Conservation (phyloP, 1,140 invertebrate genomes). For the Drosophila ironensis region DNA sequence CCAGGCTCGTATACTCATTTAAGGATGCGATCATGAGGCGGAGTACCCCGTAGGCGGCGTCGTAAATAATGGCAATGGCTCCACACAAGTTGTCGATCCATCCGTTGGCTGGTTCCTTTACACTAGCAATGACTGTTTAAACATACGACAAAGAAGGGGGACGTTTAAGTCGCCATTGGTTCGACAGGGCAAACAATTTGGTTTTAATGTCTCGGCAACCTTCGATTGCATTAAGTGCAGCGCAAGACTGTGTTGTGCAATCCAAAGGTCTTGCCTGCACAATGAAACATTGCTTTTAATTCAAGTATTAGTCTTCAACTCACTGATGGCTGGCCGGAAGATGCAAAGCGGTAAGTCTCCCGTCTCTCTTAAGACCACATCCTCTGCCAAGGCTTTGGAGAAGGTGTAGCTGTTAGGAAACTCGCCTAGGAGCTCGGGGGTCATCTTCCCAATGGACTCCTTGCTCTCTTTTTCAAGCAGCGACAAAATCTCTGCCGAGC, state of each 20-base stretch:
- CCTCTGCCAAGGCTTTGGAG: conserved; percentile 91
- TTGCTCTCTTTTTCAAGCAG: conserved; percentile 82
- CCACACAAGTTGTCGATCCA: conserved; percentile 97
- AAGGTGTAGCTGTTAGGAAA: conserved; percentile 93
- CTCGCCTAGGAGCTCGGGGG: conserved; percentile 86
- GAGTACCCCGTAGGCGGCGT: conserved; percentile 87
- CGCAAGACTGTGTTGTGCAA: too few relatives aligned
- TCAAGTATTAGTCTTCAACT: conserved; percentile 58
- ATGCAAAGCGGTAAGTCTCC: conserved; percentile 87
- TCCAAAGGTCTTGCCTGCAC: too few relatives aligned
- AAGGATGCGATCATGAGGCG: conserved; percentile 84
- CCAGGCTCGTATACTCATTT: conserved; percentile 82
- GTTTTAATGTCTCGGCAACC: too few relatives aligned
- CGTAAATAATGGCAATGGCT: conserved; percentile 88
- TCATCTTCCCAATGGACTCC: conserved; percentile 85
- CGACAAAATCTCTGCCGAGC: conserved; percentile 86
- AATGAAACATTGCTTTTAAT: too few relatives aligned
- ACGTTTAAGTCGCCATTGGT: too few relatives aligned
- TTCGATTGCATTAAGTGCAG: too few relatives aligned
- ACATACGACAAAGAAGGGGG: conserved; percentile 84
- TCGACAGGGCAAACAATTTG: too few relatives aligned
- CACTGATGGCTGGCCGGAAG: conserved; percentile 88
- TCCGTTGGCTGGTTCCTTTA: conserved; percentile 87
- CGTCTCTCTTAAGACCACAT: conserved; percentile 85
- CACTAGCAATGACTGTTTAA: conserved; percentile 88